These are phyloP conservation scores for Pangasius macronema DNA, from an alignment of 2,797 vertebrate genomes.

Conservation along the genomic window DNA sequence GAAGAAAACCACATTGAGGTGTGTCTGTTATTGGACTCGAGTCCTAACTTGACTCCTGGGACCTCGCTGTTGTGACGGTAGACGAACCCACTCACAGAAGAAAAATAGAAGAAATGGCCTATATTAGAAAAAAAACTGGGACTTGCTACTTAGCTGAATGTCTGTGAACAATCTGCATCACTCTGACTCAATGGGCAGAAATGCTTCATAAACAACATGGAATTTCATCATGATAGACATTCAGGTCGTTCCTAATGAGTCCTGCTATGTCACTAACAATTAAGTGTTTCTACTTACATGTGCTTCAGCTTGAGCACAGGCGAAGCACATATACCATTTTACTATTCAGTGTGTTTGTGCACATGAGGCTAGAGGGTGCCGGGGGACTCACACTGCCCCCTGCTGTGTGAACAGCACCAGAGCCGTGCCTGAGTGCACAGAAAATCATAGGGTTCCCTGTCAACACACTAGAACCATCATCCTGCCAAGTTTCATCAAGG, in stretches of 20 bases:
- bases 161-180: background rate
- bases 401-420: constrained; percentile 26
- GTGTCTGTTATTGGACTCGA: no score
- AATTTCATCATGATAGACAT: background rate
- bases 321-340: background rate
- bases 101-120: background rate
- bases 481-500: constrained; percentile 54
- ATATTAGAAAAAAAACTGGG: background rate
- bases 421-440: background rate
- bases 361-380: background rate
- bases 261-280: background rate
- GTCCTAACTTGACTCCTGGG: no score
- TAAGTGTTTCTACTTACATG: background rate
- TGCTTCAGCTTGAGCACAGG: background rate
- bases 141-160: background rate
- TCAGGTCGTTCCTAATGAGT: background rate
- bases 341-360: background rate
- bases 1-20: no score
- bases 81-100: background rate
- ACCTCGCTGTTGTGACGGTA: no score
- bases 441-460: constrained; percentile 4
- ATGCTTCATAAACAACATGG: background rate
- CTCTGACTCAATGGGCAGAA: background rate
- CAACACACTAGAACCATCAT: constrained; percentile 34
- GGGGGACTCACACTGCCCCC: constrained; percentile 38